Evolutionary conservation across 2,888 invertebrate species (phyloP).

Genomic region (Cryptocephalus primarius): DNA sequence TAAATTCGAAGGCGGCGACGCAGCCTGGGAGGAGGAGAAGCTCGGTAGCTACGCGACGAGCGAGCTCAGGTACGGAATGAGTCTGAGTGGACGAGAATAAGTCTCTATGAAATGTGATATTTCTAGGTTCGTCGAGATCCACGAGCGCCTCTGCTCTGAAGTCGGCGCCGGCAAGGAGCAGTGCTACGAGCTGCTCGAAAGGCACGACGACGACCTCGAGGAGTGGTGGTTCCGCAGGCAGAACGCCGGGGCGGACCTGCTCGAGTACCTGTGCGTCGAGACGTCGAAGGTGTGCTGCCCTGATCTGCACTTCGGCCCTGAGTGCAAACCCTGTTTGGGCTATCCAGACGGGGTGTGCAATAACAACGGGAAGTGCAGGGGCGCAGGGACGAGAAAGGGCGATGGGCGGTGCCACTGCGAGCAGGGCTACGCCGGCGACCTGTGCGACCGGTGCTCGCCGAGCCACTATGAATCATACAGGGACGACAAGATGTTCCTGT

Average conservation of each 20-base stretch:
- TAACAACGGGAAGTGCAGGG: constrained; percentile 67
- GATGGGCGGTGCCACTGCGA: constrained; percentile 85
- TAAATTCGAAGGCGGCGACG: constrained; percentile 87
- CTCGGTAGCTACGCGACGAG: constrained; percentile 71
- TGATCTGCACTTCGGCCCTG: constrained; percentile 66
- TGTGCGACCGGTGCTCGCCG: constrained; percentile 68
- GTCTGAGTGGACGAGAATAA: no score
- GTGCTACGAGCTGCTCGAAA: constrained; percentile 76
- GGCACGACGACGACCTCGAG: constrained; percentile 71
- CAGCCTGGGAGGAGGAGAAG: constrained; percentile 88
- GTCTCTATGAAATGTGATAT: no score
- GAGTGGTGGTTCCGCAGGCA: constrained; percentile 77
- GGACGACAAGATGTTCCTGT: constrained; percentile 63
- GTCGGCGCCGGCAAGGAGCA: constrained; percentile 59
- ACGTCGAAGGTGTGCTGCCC: constrained; percentile 74
- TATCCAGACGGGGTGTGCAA: constrained; percentile 63
- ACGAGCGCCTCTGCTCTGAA: constrained; percentile 76
- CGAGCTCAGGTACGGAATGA: constrained; percentile 53
- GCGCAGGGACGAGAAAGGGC: constrained; percentile 86
- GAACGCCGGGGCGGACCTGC: constrained; percentile 42
- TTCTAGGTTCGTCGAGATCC: constrained; percentile 64
- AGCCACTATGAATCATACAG: constrained; percentile 64
- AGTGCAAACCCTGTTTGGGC: constrained; percentile 72
- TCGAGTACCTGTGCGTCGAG: constrained; percentile 70
- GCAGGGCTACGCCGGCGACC: constrained; percentile 64